Evolutionary conservation across 1,140 invertebrate genomes (phyloP).

Genomic region (Camponotus pennsylvanicus): DNA sequence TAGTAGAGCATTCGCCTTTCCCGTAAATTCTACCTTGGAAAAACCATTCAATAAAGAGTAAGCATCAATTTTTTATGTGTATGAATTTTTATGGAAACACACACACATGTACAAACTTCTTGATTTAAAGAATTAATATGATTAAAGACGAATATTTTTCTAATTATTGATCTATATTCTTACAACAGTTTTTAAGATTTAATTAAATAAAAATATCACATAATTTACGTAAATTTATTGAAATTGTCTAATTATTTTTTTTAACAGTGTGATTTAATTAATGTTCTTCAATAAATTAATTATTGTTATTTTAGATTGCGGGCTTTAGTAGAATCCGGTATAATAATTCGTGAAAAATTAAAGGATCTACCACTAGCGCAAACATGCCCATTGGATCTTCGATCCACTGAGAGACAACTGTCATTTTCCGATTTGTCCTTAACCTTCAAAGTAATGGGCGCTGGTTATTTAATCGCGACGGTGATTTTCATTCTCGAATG

Average conservation of each 20-base stretch:
- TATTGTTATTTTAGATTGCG: conserved; percentile 87
- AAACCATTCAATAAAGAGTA: conserved; percentile 89
- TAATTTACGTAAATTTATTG: too few relatives aligned
- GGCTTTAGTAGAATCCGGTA: conserved; percentile 90
- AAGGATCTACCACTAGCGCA: conserved; percentile 89
- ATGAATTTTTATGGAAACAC: not conserved
- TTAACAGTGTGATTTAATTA: not conserved
- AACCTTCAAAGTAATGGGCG: conserved; percentile 90
- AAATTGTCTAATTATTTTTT: too few relatives aligned
- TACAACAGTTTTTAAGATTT: not conserved
- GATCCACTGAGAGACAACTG: conserved; percentile 92
- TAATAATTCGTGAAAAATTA: conserved; percentile 89
- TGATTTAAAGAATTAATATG: not conserved
- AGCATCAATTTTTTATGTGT: conserved; percentile 19
- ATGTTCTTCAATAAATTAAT: not conserved
- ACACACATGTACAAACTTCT: not conserved
- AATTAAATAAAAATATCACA: too few relatives aligned
- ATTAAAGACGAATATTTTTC: not conserved
- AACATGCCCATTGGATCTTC: conserved; percentile 92
- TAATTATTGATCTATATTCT: not conserved
- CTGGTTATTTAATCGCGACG: conserved; percentile 87
- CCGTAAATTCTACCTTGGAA: conserved; percentile 87
- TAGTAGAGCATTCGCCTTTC: conserved; percentile 90
- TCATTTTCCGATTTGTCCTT: conserved; percentile 89
- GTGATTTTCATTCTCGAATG: conserved; percentile 89